Evolutionary conservation across 2,888 invertebrate genomes (phyloP), one percentile per base, ranked within the genome.

Genomic region (Synanthedon tipuliformis): DNA sequence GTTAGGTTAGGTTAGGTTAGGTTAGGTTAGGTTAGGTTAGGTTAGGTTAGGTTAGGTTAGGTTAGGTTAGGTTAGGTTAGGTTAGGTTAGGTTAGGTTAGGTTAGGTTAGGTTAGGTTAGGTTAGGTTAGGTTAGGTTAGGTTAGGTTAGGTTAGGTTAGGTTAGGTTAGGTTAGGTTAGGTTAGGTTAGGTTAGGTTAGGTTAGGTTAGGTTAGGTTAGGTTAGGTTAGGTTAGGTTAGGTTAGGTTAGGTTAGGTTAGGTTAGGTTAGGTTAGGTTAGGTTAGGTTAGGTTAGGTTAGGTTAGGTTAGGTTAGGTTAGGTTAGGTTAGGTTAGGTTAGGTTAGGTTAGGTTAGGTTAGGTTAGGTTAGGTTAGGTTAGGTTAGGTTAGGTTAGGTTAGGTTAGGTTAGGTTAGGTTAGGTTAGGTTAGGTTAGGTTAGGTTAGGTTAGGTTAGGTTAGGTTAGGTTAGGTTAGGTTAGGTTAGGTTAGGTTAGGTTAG

Each of bases 81-180:
- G 56, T 54, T 56, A 54, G 54, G 41, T 41, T 41, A 41, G 41
- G 41, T 41, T 41, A 41, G 41, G 41, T 41, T 27, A 50, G 50
- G 54, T 54, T 53, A 51, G 53, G 54, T 54, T 56, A 53, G 56
- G 55, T 56, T 56, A 55, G 56, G 56, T 58, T 58, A 58, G 56
- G 58, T 58, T 58, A 55, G 56, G 58, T 58, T 56, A 57, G 59
- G 59, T 57, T 59, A 57, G 57, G 59, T 55, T 58, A 54, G 56
- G 58, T 56, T 56, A 55, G 58, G 58, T 58, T 58, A 56, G 58
- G 58, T 58, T 56, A 55, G 55, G 53, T 55, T 55, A 57, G 55
- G 55, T 53, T 55, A 56, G 55, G 58, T 58, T 56, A 55, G 54
- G 55, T 55, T 53, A 53, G 56, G 54, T 56, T 54, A 54, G 57